These are phyloP conservation scores for Phoebastria nigripes DNA, from an alignment of 2,797 vertebrate genomes.

Conservation along the genomic window DNA sequence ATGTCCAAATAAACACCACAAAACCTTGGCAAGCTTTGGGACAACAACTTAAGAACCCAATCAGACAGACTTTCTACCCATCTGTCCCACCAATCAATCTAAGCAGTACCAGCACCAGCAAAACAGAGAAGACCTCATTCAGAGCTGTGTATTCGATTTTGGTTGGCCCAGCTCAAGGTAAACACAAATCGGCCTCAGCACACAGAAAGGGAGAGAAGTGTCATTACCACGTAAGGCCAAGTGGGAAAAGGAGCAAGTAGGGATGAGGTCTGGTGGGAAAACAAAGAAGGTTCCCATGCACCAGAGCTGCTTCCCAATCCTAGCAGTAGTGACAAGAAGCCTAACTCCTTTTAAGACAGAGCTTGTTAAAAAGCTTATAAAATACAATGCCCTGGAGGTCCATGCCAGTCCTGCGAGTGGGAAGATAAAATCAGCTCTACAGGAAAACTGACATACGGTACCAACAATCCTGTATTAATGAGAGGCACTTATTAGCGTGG, in stretches of 20 bases:
- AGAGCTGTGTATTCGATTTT: rapidly evolving
- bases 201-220: background rate
- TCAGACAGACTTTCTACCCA: background rate
- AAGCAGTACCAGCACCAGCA: background rate
- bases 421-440: conserved; percentile 28
- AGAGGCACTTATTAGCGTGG: background rate
- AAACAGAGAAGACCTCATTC: background rate
- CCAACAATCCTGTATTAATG: background rate
- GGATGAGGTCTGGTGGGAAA: background rate
- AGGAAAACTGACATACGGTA: background rate
- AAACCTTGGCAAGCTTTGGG: background rate
- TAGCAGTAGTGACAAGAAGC: background rate
- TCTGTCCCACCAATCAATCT: background rate
- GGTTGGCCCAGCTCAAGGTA: background rate
- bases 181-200: background rate
- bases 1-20: background rate
- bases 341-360: background rate
- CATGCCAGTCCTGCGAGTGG: background rate
- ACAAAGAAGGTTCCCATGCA: background rate
- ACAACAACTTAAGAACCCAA: background rate
- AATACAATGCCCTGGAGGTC: background rate
- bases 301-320: background rate
- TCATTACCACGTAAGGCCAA: background rate
- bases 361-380: background rate
- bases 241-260: background rate